Percentiles rank a stretch among this genome's conserved stretches.
These are phyloP conservation scores for Heliconius aoede DNA, from an alignment of 2,888 invertebrate genomes.

Conservation along the genomic window DNA sequence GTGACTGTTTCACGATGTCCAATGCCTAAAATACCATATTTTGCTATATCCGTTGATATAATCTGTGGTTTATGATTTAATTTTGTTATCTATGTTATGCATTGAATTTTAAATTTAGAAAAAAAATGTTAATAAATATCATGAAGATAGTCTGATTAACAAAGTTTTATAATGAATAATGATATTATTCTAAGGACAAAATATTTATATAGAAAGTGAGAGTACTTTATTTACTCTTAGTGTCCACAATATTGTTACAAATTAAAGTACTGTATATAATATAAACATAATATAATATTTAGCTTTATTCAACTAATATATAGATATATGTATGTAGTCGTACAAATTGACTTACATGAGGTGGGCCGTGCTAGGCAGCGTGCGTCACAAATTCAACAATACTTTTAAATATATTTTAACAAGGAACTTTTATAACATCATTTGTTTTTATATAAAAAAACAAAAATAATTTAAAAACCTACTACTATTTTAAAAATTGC, in stretches of 20 bases:
- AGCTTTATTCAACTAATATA: not conserved
- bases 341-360: constrained; percentile 81
- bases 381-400: constrained; percentile 60
- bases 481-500: not conserved
- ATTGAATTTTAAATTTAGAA: not conserved
- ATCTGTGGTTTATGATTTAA: constrained; percentile 29
- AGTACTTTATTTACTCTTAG: not conserved
- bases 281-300: not conserved
- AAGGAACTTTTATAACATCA: not conserved
- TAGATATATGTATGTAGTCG: constrained; percentile 23
- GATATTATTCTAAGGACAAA: not conserved
- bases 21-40: constrained; percentile 85
- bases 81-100: constrained; percentile 18
- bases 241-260: not conserved
- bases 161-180: not conserved
- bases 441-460: not conserved
- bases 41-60: constrained; percentile 44
- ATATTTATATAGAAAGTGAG: not conserved
- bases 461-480: not conserved
- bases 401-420: constrained; percentile 16
- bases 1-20: constrained; percentile 96
- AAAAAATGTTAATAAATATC: not conserved
- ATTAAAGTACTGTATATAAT: not conserved
- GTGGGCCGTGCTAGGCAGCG: constrained; percentile 85
- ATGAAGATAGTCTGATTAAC: not conserved